phyloP scores from a whole-genome alignment of 1,140 invertebrate genomes.

The Papilio machaon region DNA sequence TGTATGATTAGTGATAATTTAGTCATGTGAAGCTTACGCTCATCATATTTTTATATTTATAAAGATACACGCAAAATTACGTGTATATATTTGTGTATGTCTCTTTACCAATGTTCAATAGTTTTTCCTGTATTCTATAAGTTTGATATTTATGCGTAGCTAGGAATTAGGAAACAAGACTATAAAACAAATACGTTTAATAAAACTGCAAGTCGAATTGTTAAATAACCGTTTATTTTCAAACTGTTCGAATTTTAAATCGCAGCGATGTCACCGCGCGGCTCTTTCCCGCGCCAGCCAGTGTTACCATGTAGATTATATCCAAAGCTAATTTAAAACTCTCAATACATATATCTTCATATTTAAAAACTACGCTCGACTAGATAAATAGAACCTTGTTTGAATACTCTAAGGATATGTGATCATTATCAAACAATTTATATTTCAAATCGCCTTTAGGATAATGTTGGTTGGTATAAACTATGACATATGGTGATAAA shows the following conservation, averaged over 20 bases:
- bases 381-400: constrained; percentile 46
- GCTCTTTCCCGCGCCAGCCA: background rate
- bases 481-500: too few species aligned
- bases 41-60: too few species aligned
- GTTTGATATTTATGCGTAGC: too few species aligned
- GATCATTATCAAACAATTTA: background rate
- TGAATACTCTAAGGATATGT: constrained; percentile 19
- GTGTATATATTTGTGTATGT: too few species aligned
- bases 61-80: too few species aligned
- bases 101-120: too few species aligned
- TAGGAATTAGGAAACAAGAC: too few species aligned
- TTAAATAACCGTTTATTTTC: constrained; percentile 39
- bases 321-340: constrained; percentile 64
- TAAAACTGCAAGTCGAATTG: constrained; percentile 33
- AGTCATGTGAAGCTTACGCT: too few species aligned
- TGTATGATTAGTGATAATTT: too few species aligned
- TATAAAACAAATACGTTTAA: background rate
- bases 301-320: constrained; percentile 52
- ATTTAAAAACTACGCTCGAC: constrained; percentile 64
- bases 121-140: too few species aligned
- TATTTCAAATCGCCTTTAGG: background rate
- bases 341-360: constrained; percentile 57
- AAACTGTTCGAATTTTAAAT: constrained; percentile 39
- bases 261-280: constrained; percentile 25
- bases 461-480: too few species aligned